Evolutionary conservation across 2,797 vertebrate species (phyloP), one percentile per base, ranked within the genome.

Genomic region (Coluber constrictor): DNA sequence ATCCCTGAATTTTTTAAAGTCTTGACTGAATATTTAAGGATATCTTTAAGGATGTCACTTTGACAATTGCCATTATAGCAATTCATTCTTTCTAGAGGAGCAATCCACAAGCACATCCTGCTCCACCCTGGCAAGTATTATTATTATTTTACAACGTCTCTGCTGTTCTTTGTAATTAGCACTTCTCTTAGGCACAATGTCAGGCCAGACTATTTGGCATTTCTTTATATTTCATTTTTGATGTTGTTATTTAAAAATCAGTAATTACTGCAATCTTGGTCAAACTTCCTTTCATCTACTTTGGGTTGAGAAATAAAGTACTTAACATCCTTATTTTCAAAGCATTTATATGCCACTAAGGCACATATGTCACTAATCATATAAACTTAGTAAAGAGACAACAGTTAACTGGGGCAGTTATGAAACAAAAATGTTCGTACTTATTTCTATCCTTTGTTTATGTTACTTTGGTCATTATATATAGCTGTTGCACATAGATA

Each of bases 211-310:
- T 29, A 86, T 27, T 91, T 95, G 94, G 51, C 2, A 16, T 93
- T 88, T 86, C 91, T 90, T 90, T 61, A 90, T 79, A 79, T 88
- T 61, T 37, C 74, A 83, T 83, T 83, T 83, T 83, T 83, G 74
- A 83, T 83, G 74, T 47, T 83, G 37, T 25, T 47, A 83, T 83
- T 83, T 88, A 88, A 61, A 90, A 92, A 74, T 91, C 63, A 88
- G 16, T 93, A 92, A 91, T 95, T 93, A 93, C 83, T 90, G 4
- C 92, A 94, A 74, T 91, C 70, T 83, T 89, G 70, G 86, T 83
- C 25, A 5, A 79, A 93, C 59, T 89, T 91, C 74, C 59, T 60
- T 86, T 87, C 54, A 86, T 90, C 54, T 88, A 92, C 93, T 66
- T 89, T 94, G 83, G 91, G 63, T 89, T 94, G 70, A 92, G 1